Conservation (phyloP, 1,140 invertebrate genomes). For the Asobara japonica region DNA sequence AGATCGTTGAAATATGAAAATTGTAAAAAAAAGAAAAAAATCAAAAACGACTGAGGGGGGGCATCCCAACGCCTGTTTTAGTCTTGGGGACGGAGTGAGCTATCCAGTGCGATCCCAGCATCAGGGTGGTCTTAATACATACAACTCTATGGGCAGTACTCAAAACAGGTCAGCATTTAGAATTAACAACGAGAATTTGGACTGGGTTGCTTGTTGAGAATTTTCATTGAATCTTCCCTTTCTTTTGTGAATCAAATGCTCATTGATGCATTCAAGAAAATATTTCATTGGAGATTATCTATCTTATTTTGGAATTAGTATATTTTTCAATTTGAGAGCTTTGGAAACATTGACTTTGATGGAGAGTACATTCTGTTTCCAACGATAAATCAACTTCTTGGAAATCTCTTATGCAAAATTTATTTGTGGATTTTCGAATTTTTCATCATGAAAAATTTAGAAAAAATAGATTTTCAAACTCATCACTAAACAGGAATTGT, state of each 20-base stretch:
- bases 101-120: slow-evolving; percentile 83
- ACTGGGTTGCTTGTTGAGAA: neutral
- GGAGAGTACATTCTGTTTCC: too few species aligned
- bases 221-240: neutral
- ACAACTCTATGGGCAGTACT: slow-evolving; percentile 91
- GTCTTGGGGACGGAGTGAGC: slow-evolving; percentile 88
- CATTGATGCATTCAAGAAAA: neutral
- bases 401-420: too few species aligned
- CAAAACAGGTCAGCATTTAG: slow-evolving; percentile 80
- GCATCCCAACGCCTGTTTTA: slow-evolving; percentile 62
- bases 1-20: neutral
- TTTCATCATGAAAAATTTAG: too few species aligned
- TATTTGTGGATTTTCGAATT: too few species aligned
- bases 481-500: too few species aligned
- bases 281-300: too few species aligned
- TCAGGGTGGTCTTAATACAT: slow-evolving; percentile 73
- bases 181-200: neutral
- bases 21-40: slow-evolving; percentile 6
- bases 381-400: too few species aligned
- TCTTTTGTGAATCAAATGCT: neutral
- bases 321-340: too few species aligned
- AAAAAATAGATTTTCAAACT: too few species aligned
- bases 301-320: too few species aligned
- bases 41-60: slow-evolving; percentile 16
- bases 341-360: too few species aligned